phyloP scores from a whole-genome alignment of 2,888 invertebrate species.

The Leucophenga montana region DNA sequence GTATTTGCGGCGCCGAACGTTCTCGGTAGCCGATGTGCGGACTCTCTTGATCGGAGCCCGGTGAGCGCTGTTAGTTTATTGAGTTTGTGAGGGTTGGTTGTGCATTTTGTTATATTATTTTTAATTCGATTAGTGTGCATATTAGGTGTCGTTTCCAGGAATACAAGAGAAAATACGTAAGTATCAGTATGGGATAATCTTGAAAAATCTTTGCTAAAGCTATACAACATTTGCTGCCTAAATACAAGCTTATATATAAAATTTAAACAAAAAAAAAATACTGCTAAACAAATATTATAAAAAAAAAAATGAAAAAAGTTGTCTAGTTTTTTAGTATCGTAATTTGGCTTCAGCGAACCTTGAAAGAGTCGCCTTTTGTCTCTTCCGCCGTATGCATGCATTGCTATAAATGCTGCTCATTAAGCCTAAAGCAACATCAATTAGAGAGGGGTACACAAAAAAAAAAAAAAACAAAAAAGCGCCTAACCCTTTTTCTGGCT shows the following conservation, averaged over 20 bases:
- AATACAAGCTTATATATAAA: not conserved
- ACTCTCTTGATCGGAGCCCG: slow-evolving; percentile 75
- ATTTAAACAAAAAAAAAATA: not conserved
- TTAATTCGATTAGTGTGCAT: not conserved
- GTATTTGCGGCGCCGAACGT: slow-evolving; percentile 74
- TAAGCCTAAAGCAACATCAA: not conserved
- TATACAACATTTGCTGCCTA: no score
- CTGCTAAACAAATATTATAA: no score
- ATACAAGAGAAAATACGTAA: not conserved
- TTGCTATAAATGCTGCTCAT: no score
- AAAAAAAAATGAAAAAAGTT: no score
- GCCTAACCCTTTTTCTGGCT: slow-evolving; percentile 4
- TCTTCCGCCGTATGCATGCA: no score
- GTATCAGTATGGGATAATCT: not conserved
- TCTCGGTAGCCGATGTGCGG: slow-evolving; percentile 74
- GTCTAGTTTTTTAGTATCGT: not conserved
- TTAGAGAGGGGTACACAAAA: not conserved
- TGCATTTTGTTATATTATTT: no score
- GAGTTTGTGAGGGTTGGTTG: slow-evolving; percentile 33
- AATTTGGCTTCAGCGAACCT: slow-evolving; percentile 13
- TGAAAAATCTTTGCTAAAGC: not conserved
- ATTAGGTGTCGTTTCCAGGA: not conserved
- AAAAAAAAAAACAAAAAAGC: no score
- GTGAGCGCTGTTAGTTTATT: slow-evolving; percentile 69
- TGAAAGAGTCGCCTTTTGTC: not conserved